Conservation (phyloP, 1,140 invertebrate genomes). For the Pteromalus puparum region DNA sequence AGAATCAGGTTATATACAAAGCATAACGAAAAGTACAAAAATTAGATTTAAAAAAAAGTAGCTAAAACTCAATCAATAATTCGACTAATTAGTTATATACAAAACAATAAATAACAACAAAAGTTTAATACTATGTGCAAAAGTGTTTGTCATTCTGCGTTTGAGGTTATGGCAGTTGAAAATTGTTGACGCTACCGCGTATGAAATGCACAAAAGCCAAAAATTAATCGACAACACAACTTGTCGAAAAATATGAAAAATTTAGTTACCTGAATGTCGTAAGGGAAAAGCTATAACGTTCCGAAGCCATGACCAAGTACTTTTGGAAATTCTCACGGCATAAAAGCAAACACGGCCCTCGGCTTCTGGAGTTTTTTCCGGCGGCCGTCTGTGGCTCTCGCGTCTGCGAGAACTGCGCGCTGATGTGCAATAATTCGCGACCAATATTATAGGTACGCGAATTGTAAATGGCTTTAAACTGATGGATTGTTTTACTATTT, state of each 20-base stretch:
- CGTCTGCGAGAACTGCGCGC: background rate
- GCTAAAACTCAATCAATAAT: background rate
- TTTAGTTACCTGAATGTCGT: conserved; percentile 95
- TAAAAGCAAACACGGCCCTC: conserved; percentile 12
- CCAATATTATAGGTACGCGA: background rate
- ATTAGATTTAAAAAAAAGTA: background rate
- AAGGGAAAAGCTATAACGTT: conserved; percentile 98
- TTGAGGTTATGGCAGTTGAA: conserved; percentile 38
- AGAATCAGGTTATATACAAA: background rate
- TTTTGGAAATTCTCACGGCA: conserved; percentile 53
- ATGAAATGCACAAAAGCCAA: background rate
- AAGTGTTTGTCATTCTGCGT: conserved; percentile 48
- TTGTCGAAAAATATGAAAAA: background rate
- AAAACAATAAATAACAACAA: conserved; percentile 30
- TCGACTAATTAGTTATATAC: conserved; percentile 23
- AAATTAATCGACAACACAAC: background rate
- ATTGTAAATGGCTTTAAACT: background rate
- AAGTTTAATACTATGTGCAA: background rate
- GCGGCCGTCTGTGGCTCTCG: conserved; percentile 27
- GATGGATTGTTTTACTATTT: background rate
- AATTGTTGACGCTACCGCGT: background rate
- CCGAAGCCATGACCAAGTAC: conserved; percentile 89
- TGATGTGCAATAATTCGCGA: background rate
- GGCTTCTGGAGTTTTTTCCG: conserved; percentile 33
- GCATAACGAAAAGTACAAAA: background rate